Conservation (phyloP, 2,113 vertebrate species). For the Notarius quadriscutis region DNA sequence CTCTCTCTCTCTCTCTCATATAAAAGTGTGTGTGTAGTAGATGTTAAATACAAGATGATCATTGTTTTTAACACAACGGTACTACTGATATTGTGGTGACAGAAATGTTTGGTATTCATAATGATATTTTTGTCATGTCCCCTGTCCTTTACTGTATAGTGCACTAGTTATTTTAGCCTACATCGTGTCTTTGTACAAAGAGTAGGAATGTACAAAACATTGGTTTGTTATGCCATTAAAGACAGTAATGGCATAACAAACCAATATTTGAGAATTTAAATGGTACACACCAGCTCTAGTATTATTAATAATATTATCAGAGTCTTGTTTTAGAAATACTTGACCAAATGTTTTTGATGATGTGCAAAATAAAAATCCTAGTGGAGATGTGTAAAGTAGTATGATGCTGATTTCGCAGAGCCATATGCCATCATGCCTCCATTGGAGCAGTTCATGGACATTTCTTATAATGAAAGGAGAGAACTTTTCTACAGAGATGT, state of each 20-base stretch:
- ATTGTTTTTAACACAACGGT: not conserved
- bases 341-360: not conserved
- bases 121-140: not conserved
- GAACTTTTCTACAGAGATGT: conserved; percentile 89
- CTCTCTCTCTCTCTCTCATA: too few species aligned
- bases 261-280: not conserved
- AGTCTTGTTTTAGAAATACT: not conserved
- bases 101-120: not conserved
- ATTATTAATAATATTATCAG: not conserved
- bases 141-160: not conserved
- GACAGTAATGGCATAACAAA: not conserved
- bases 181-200: not conserved
- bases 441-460: conserved; percentile 90
- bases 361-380: not conserved
- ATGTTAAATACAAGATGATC: not conserved
- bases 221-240: not conserved
- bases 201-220: not conserved
- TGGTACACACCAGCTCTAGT: not conserved
- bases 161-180: not conserved
- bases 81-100: not conserved
- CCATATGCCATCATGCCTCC: conserved; percentile 91
- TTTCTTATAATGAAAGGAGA: conserved; percentile 81
- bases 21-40: too few species aligned
- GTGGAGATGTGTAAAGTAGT: not conserved
- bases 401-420: conserved; percentile 68